phyloP scores from a whole-genome alignment of 2,888 invertebrate genomes.

The Hirtodrosophila duncani region DNA sequence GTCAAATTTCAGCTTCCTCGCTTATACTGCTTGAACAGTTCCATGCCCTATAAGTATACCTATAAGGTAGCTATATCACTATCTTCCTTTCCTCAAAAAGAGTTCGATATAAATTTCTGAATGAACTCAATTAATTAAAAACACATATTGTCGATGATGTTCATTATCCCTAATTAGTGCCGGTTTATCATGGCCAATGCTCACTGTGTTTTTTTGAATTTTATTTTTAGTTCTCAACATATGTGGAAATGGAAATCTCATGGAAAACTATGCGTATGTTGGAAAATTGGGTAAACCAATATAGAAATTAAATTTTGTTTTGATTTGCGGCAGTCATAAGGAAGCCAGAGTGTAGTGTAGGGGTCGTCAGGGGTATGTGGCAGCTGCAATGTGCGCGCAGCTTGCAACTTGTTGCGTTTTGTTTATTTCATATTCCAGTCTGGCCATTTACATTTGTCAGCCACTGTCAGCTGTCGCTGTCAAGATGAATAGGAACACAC shows the following conservation, averaged over 20 bases:
- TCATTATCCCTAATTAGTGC: too few relatives aligned
- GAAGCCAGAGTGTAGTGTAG: too few relatives aligned
- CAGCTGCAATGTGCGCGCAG: conserved; percentile 12
- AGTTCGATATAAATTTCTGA: too few relatives aligned
- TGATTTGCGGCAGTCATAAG: too few relatives aligned
- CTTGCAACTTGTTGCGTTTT: conserved; percentile 47
- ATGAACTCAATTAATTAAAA: background rate
- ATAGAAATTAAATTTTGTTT: conserved; percentile 14
- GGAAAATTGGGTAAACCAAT: conserved; percentile 3
- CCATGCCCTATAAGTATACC: too few relatives aligned
- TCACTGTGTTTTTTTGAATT: background rate
- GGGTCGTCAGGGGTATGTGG: conserved; percentile 6
- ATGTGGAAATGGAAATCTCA: conserved; percentile 13
- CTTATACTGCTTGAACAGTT: too few relatives aligned
- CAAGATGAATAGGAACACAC: conserved; percentile 4
- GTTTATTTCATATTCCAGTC: conserved; percentile 25
- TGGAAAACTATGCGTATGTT: background rate
- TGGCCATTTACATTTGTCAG: conserved; percentile 4
- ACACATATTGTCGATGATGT: background rate
- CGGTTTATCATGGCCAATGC: too few relatives aligned
- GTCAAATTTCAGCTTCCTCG: too few relatives aligned
- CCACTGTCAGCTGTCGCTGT: conserved; percentile 16
- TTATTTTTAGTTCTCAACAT: conserved; percentile 18
- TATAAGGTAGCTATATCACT: too few relatives aligned
- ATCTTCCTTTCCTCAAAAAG: too few relatives aligned